A percentile compares a stretch with the other conserved stretches of the same genome.
Conservation (phyloP, 2,113 vertebrate genomes). For the Atlantisia rogersi region DNA sequence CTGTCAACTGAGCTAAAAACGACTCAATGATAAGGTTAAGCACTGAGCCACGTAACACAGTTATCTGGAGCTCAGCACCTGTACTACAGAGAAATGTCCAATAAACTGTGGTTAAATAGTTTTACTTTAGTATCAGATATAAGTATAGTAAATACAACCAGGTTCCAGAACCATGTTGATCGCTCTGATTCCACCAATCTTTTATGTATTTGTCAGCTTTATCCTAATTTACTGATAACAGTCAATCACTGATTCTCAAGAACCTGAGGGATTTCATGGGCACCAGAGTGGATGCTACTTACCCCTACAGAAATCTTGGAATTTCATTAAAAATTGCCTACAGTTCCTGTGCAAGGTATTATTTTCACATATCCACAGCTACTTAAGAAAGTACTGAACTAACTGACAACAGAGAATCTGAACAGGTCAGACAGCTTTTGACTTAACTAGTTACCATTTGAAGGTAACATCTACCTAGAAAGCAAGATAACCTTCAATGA, state of each 20-base stretch:
- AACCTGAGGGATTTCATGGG: neutral
- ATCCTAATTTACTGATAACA: neutral
- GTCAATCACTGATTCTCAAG: neutral
- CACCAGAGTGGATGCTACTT: neutral
- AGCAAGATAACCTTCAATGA: neutral
- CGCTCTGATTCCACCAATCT: slow-evolving; percentile 3
- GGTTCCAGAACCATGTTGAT: slow-evolving; percentile 38
- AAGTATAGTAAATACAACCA: slow-evolving; percentile 46
- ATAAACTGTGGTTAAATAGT: slow-evolving; percentile 53
- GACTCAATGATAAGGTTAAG: slow-evolving; percentile 54
- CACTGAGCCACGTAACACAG: neutral
- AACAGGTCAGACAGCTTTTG: neutral
- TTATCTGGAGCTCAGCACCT: slow-evolving; percentile 39
- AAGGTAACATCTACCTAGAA: neutral
- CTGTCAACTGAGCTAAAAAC: slow-evolving; percentile 51
- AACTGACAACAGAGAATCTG: neutral
- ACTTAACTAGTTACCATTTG: neutral
- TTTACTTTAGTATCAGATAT: slow-evolving; percentile 16
- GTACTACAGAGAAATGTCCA: slow-evolving; percentile 52
- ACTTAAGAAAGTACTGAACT: neutral
- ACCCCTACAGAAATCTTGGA: neutral
- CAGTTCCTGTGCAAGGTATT: neutral
- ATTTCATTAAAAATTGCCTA: neutral
- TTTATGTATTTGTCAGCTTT: slow-evolving; percentile 21
- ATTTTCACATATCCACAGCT: neutral